Base-by-base conservation (phyloP, 1,140 invertebrate species). In the Arctopsyche grandis region DNA sequence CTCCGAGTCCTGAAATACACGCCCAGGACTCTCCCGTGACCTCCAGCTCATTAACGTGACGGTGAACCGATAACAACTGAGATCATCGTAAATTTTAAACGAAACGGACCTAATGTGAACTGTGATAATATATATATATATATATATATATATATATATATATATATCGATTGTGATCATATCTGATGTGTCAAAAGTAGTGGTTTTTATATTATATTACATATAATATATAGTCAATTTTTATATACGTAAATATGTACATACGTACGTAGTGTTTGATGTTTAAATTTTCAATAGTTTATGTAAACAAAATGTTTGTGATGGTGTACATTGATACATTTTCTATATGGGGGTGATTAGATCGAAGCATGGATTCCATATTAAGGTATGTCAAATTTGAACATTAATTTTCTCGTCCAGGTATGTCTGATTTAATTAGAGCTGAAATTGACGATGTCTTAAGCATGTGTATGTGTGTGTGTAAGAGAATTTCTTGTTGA, bases 351-450 rank as follows among this genome's bases (percentile, higher is more conserved):
- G 80, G 80, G 78, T 77, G 29, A 77, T 58, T 58, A 79, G 78
- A 74, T 81, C 80, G 21, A 81, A 81, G 63, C 77, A 81, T 79
- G 80, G 78, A 81, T 77, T 71, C n/a, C 48, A n/a, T 24, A 75
- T 81, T 38, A 81, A 79, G 80, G 80, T 81, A 81, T 56, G 75
- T 75, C 19, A 38, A 38, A 38, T 73, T 48, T 16, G 3, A 22
- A 66, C 1, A 9, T 29, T 7, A 29, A 69, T 69, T 69, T 69
- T n/a, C 24, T n/a, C 12, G 21, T 21, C 1, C 56, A 60, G 5
- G 56, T 60, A 16, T 60, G 56, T n/a, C n/a, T 16, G 21, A 60
- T 19, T 60, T 60, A 60, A 60, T 60, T 60, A 60, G 56, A 60
- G 9, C 56, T 21, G 21, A 21, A 60, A 60, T 21, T 19, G 56